phyloP scores from a whole-genome alignment of 2,888 invertebrate genomes.

The Tenthredo notha region DNA sequence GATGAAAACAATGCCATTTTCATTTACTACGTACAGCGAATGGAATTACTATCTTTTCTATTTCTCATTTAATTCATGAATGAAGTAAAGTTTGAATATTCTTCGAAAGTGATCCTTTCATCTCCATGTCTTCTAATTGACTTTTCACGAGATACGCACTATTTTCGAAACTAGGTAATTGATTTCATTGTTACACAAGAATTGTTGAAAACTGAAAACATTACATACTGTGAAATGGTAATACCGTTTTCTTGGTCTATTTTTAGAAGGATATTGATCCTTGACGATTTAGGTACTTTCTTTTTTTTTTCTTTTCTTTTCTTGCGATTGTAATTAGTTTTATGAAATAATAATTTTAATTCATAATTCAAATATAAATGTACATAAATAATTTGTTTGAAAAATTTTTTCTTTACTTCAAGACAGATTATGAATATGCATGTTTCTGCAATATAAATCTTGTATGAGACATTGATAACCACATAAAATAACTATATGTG shows the following conservation, averaged over 20 bases:
- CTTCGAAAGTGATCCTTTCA: not conserved
- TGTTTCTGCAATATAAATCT: slow-evolving; percentile 6
- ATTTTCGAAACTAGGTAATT: not conserved
- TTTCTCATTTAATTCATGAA: not conserved
- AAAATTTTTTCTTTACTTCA: not conserved
- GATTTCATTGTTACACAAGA: not conserved
- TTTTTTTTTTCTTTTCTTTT: not conserved
- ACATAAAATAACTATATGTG: slow-evolving; percentile 38
- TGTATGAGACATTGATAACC: slow-evolving; percentile 3
- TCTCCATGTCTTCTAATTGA: not conserved
- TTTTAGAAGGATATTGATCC: not conserved
- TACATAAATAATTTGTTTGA: slow-evolving; percentile 19
- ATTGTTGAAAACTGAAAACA: not conserved
- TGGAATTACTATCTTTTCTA: not conserved
- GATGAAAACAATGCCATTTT: not conserved
- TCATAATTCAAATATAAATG: not conserved
- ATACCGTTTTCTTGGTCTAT: not conserved
- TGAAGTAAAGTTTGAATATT: not conserved
- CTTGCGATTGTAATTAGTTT: not conserved
- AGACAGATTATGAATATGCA: slow-evolving; percentile 15
- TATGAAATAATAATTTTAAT: not conserved
- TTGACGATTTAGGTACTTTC: not conserved
- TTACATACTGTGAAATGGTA: not conserved
- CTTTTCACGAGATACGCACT: not conserved
- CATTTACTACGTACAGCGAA: not conserved